phyloP scores from a whole-genome alignment of 2,888 invertebrate species.

The Tubiluchus corallicola region DNA sequence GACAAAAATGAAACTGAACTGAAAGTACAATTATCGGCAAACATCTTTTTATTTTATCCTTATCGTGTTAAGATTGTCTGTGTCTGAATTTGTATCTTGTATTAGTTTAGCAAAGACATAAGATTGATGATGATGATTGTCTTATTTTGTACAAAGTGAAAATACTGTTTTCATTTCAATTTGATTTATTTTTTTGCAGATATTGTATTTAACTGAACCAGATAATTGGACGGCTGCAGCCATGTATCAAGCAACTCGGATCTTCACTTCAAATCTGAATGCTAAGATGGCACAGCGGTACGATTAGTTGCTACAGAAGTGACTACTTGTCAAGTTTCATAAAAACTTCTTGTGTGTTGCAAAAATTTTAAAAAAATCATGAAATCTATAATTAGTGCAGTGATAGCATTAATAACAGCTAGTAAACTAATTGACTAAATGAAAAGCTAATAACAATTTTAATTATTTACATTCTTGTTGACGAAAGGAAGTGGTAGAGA shows the following conservation, averaged over 20 bases:
- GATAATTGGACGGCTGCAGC: constrained; percentile 94
- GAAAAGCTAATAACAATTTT: no score
- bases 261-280: constrained; percentile 90
- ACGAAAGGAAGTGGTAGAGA: no score
- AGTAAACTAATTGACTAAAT: no score
- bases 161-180: not conserved
- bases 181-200: constrained; percentile 20
- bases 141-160: not conserved
- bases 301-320: not conserved
- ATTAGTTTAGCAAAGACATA: constrained; percentile 42
- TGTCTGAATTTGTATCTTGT: constrained; percentile 1
- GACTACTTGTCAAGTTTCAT: no score
- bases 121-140: constrained; percentile 10
- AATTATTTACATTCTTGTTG: no score
- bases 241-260: constrained; percentile 84
- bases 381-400: no score
- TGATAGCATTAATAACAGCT: no score
- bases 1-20: no score
- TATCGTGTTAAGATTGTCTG: not conserved
- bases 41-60: no score
- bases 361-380: no score
- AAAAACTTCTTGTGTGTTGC: no score
- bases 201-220: constrained; percentile 45
- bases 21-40: no score
- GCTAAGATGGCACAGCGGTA: constrained; percentile 82